phyloP scores from a whole-genome alignment of 2,113 vertebrate species.

The Anguilla japonica region DNA sequence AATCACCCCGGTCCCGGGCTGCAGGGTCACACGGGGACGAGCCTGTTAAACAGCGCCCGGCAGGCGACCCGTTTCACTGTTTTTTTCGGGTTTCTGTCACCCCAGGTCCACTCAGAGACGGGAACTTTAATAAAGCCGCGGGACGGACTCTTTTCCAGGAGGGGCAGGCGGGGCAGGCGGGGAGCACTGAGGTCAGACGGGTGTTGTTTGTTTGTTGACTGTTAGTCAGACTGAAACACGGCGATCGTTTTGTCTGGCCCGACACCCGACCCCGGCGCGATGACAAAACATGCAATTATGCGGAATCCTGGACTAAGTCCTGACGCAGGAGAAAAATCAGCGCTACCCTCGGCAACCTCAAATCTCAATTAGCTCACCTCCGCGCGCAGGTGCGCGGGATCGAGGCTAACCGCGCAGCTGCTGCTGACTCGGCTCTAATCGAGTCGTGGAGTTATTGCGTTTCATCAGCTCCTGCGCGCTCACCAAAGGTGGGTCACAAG shows the following conservation, averaged over 20 bases:
- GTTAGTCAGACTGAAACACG: not conserved
- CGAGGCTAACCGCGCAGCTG: not conserved
- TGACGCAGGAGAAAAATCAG: slow-evolving; percentile 11
- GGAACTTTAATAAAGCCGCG: not conserved
- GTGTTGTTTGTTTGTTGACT: not conserved
- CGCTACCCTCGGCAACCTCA: not conserved
- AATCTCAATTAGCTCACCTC: not conserved
- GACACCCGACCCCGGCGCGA: not conserved
- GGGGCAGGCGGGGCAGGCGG: not conserved
- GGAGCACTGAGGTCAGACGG: not conserved
- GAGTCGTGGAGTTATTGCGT: not conserved
- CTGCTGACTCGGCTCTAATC: not conserved
- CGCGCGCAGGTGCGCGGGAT: not conserved
- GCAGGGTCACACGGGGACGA: not conserved
- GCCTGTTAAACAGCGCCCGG: not conserved
- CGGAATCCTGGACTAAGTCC: not conserved
- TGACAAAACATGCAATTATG: not conserved
- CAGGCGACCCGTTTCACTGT: not conserved
- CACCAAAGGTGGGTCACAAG: not conserved
- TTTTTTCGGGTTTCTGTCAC: not conserved
- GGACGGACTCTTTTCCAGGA: not conserved
- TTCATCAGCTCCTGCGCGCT: not conserved
- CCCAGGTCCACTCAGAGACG: too few species aligned
- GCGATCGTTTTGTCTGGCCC: not conserved
- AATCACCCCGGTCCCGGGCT: not conserved